Percentiles rank a stretch among this genome's conserved stretches.
Evolutionary conservation across 2,113 vertebrate genomes (phyloP).

Genomic region (Hymenochirus boettgeri): DNA sequence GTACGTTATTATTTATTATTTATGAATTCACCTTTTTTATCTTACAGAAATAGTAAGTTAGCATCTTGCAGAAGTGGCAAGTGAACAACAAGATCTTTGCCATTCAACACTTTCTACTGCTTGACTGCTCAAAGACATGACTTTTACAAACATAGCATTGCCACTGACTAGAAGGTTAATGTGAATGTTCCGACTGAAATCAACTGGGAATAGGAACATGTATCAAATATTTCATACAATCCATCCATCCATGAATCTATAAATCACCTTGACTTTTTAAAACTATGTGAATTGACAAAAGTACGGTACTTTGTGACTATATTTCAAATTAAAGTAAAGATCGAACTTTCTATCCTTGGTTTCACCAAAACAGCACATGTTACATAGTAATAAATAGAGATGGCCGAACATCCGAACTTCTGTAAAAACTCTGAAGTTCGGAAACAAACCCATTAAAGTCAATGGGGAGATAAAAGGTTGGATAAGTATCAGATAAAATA

Average conservation of each 20-base stretch:
- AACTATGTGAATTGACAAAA: neutral
- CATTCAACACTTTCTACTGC: neutral
- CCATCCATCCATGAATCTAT: neutral
- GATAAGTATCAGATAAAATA: too few species aligned
- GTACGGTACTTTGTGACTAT: too few species aligned
- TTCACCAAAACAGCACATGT: too few species aligned
- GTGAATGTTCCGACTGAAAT: neutral
- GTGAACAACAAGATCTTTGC: neutral
- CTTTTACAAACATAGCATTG: constrained; percentile 3
- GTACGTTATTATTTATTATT: too few species aligned
- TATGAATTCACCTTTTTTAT: neutral
- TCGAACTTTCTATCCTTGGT: too few species aligned
- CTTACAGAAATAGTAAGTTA: neutral
- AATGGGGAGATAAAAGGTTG: too few species aligned
- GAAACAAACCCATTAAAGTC: too few species aligned
- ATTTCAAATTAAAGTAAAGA: too few species aligned
- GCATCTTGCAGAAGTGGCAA: neutral
- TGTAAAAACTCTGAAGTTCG: too few species aligned
- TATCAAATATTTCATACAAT: constrained; percentile 1
- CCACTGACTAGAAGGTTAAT: constrained; percentile 3
- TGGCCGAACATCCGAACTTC: too few species aligned
- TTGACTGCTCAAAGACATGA: neutral
- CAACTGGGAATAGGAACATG: constrained; percentile 4
- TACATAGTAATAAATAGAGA: too few species aligned
- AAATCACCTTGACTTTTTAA: constrained; percentile 10